phyloP scores from a whole-genome alignment of 2,888 invertebrate species.

The Scaptomyza reducta region DNA sequence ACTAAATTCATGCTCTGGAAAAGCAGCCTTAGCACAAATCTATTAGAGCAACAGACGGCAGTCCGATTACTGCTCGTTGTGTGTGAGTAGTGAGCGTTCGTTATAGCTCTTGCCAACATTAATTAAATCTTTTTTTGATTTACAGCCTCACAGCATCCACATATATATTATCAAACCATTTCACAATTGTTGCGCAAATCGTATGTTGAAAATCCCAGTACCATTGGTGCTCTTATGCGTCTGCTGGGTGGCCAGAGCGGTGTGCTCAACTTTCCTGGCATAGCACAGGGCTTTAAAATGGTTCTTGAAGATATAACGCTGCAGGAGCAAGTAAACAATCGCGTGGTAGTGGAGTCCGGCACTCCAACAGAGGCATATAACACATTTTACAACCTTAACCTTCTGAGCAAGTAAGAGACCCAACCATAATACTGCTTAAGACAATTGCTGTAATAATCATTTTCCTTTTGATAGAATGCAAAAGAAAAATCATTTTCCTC shows the following conservation, averaged over 20 bases:
- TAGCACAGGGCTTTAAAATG: conserved; percentile 83
- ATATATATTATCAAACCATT: conserved; percentile 84
- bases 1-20: conserved; percentile 86
- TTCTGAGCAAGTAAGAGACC: conserved; percentile 82
- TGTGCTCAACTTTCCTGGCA: conserved; percentile 80
- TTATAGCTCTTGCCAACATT: background rate
- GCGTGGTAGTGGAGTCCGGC: conserved; percentile 70
- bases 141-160: conserved; percentile 82
- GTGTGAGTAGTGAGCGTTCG: conserved; percentile 81
- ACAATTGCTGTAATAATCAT: background rate
- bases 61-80: conserved; percentile 86
- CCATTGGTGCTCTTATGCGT: conserved; percentile 82
- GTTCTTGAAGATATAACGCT: conserved; percentile 82
- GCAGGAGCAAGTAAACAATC: conserved; percentile 81
- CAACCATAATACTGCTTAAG: conserved; percentile 5
- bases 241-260: conserved; percentile 82
- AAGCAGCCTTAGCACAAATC: conserved; percentile 85
- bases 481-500: conserved; percentile 73
- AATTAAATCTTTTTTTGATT: background rate
- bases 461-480: conserved; percentile 73
- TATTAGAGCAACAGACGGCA: conserved; percentile 86
- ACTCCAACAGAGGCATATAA: conserved; percentile 81
- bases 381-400: conserved; percentile 85
- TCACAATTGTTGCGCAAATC: conserved; percentile 81
- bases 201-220: conserved; percentile 72